Evolutionary conservation across 2,797 vertebrate genomes (phyloP).

Genomic region (Atherinosoma microstoma): DNA sequence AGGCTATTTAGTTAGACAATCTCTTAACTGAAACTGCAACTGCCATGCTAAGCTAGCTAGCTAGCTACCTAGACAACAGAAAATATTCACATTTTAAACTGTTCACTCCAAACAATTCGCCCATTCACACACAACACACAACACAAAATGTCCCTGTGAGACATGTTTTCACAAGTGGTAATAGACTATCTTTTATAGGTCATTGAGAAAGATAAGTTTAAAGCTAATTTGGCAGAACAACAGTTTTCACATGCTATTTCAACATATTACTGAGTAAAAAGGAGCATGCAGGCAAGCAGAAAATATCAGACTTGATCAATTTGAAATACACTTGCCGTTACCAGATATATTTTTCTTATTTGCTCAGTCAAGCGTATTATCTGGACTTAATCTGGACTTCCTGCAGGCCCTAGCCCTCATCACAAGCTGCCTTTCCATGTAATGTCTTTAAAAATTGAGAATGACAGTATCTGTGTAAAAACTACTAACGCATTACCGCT

Average conservation of each 20-base stretch:
- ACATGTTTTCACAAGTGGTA: background rate
- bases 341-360: background rate
- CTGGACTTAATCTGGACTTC: background rate
- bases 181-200: background rate
- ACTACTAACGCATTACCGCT: background rate
- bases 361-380: background rate
- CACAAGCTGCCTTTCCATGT: background rate
- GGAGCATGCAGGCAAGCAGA: background rate
- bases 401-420: background rate
- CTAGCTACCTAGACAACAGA: no score
- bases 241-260: background rate
- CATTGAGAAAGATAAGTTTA: background rate
- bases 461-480: background rate
- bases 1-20: no score
- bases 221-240: background rate
- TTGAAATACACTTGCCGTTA: background rate
- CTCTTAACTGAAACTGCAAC: no score
- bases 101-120: no score
- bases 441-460: background rate
- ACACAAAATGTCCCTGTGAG: background rate
- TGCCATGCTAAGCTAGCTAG: no score
- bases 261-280: background rate
- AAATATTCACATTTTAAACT: no score
- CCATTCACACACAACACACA: no score
- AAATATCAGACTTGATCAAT: background rate